Evolutionary conservation across 2,113 vertebrate species (phyloP).

Genomic region (Macrotus californicus): DNA sequence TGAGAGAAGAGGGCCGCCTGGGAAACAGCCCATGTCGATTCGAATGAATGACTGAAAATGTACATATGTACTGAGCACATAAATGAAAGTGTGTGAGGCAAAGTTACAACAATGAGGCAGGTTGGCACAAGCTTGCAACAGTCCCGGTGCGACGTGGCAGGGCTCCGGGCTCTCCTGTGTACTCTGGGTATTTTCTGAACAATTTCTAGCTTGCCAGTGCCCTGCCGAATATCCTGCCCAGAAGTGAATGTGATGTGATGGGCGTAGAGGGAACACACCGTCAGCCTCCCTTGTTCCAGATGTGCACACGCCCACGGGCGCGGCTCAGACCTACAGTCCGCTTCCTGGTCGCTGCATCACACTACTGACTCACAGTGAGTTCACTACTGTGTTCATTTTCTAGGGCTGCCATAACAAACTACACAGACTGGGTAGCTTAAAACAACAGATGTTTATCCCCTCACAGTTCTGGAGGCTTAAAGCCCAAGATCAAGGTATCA

Average conservation of each 20-base stretch:
- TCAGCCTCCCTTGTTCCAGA: neutral
- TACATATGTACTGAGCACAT: too few relatives aligned
- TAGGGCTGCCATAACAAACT: too few relatives aligned
- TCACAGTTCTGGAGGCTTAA: neutral
- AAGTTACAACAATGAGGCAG: neutral
- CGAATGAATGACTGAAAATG: neutral
- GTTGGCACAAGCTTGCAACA: neutral
- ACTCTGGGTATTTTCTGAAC: neutral
- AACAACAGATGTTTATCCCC: neutral
- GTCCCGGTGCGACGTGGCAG: accelerated
- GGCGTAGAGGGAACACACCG: neutral
- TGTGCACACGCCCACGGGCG: accelerated
- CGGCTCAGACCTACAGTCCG: neutral
- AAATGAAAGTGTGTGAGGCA: neutral
- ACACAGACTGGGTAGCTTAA: neutral
- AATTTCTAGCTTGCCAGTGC: neutral
- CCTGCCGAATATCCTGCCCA: neutral
- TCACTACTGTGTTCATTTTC: neutral
- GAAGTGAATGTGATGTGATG: neutral
- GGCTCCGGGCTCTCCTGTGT: neutral
- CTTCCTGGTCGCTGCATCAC: neutral
- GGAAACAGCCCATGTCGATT: neutral
- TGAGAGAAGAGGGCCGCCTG: neutral
- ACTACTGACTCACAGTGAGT: neutral
- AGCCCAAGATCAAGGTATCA: neutral